Percentiles rank a stretch among this genome's conserved stretches.
phyloP scores from a whole-genome alignment of 2,113 vertebrate species.

The Nanorana parkeri region DNA sequence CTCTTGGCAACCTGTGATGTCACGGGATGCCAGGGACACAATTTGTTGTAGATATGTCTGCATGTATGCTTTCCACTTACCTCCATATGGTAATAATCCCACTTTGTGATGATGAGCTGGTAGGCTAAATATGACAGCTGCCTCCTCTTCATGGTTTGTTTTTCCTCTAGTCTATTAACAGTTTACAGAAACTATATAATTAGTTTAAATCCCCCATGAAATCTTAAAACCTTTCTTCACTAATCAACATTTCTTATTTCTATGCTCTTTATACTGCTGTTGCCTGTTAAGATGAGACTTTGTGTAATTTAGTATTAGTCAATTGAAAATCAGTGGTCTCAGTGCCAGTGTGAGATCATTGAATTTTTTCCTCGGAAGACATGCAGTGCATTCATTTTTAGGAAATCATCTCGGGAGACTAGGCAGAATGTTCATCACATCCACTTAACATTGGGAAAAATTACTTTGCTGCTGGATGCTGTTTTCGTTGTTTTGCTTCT shows the following conservation, averaged over 20 bases:
- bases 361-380: not conserved
- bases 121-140: no score
- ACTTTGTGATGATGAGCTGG: no score
- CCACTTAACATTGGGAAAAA: constrained; percentile 25
- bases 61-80: no score
- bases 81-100: no score
- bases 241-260: not conserved
- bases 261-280: not conserved
- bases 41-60: no score
- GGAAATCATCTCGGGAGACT: constrained; percentile 12
- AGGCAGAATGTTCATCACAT: constrained; percentile 38
- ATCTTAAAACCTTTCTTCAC: no score
- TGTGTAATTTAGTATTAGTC: not conserved
- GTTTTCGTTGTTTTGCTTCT: constrained; percentile 41
- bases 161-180: no score
- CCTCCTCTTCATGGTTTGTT: no score
- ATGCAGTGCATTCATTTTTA: constrained; percentile 7
- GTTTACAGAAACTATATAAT: no score
- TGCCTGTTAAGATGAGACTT: not conserved
- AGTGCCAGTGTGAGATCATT: not conserved
- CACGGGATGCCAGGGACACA: no score
- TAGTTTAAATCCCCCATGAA: no score
- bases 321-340: not conserved
- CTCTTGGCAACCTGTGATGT: no score
- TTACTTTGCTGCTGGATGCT: constrained; percentile 28